Conservation (phyloP, 2,888 invertebrate genomes). For the Leptogaster cylindrica region DNA sequence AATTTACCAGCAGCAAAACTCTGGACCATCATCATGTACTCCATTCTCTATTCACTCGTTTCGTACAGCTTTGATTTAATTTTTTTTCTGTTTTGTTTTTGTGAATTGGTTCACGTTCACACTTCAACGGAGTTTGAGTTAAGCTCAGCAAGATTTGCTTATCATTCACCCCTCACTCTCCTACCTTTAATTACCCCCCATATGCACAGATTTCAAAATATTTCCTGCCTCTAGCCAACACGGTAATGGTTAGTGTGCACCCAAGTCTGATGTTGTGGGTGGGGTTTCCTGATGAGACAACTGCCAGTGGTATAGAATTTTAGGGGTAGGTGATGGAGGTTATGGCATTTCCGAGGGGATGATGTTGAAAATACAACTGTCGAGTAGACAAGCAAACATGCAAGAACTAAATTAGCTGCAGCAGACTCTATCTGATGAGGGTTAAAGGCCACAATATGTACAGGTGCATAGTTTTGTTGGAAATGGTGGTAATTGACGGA, state of each 20-base stretch:
- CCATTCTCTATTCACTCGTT: background rate
- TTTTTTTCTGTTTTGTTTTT: background rate
- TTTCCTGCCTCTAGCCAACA: conserved; percentile 11
- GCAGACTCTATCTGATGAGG: conserved; percentile 1
- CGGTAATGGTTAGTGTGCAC: conserved; percentile 2
- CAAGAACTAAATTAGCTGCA: conserved; percentile 37
- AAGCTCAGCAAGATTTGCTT: conserved; percentile 26
- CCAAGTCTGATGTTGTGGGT: conserved; percentile 1
- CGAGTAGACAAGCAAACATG: background rate
- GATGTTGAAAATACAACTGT: too few relatives aligned
- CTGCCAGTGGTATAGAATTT: background rate
- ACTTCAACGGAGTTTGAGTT: conserved; percentile 32
- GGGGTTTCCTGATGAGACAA: conserved; percentile 1
- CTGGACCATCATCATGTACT: background rate
- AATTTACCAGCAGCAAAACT: conserved; percentile 32
- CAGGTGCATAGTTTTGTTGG: background rate
- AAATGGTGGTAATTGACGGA: conserved; percentile 19
- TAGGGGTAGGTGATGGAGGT: background rate
- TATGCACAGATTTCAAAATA: conserved; percentile 23
- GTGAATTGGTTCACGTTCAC: conserved; percentile 15
- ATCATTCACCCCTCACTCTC: background rate
- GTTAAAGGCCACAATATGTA: background rate
- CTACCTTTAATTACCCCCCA: too few relatives aligned
- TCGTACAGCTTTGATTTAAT: background rate
- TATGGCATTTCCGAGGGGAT: background rate